These are phyloP conservation scores for Otocyon megalotis DNA, from an alignment of 2,113 vertebrate genomes.

Conservation along the genomic window DNA sequence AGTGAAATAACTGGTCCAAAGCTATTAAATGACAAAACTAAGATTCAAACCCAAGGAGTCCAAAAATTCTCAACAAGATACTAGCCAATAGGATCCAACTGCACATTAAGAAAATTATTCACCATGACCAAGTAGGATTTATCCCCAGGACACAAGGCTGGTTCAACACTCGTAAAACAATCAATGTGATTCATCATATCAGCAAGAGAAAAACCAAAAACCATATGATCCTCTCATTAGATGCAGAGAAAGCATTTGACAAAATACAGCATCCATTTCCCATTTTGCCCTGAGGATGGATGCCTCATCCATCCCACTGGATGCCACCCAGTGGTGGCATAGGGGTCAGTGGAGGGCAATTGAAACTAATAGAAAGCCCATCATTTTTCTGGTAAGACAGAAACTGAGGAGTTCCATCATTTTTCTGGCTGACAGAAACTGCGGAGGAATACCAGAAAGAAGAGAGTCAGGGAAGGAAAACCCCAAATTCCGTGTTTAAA, in stretches of 20 bases:
- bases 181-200: too few relatives aligned
- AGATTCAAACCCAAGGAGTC: background rate
- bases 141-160: too few relatives aligned
- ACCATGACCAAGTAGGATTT: too few relatives aligned
- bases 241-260: too few relatives aligned
- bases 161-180: too few relatives aligned
- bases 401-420: background rate
- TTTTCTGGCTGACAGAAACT: background rate
- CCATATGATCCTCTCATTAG: too few relatives aligned
- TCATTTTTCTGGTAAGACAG: background rate
- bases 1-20: background rate
- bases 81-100: too few relatives aligned
- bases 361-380: background rate
- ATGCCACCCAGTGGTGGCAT: background rate
- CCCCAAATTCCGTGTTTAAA: background rate
- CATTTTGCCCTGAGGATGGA: background rate
- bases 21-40: background rate
- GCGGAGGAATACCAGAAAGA: background rate
- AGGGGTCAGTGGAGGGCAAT: background rate
- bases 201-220: too few relatives aligned
- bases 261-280: too few relatives aligned
- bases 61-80: too few relatives aligned
- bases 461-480: slow-evolving; percentile 1
- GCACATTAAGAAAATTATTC: too few relatives aligned
- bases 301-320: too few relatives aligned